A percentile compares a stretch with the other conserved stretches of the same genome.
Evolutionary conservation across 2,888 invertebrate genomes (phyloP).

Genomic region (Thymelicus acteon): DNA sequence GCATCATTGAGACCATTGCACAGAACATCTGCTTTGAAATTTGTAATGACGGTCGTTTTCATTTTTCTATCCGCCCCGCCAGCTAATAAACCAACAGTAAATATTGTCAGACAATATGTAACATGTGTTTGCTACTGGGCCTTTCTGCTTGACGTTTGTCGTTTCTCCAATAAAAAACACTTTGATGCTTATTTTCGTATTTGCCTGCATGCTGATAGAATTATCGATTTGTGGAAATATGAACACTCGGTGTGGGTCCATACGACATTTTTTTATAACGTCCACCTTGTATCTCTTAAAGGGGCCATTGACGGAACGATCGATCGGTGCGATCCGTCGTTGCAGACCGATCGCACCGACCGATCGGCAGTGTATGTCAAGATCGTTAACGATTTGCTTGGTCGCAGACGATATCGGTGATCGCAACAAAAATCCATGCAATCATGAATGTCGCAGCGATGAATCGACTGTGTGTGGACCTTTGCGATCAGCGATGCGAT

Average conservation of each 20-base stretch:
- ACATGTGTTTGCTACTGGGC: conserved; percentile 79
- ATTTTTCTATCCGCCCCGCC: conserved; percentile 66
- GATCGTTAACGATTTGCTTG: too few species aligned
- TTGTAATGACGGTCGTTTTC: conserved; percentile 65
- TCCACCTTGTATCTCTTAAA: conserved; percentile 68
- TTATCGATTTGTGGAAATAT: conserved; percentile 81
- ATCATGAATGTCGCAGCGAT: too few species aligned
- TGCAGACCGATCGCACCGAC: too few species aligned
- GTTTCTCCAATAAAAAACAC: conserved; percentile 79
- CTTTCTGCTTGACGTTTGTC: conserved; percentile 77
- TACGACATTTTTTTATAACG: conserved; percentile 65
- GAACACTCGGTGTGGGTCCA: conserved; percentile 70
- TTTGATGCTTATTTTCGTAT: conserved; percentile 84
- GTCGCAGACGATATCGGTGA: too few species aligned
- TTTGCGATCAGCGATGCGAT: too few species aligned
- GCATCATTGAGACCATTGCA: conserved; percentile 52
- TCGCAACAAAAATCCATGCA: too few species aligned
- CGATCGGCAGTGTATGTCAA: too few species aligned
- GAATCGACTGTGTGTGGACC: too few species aligned
- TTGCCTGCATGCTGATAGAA: conserved; percentile 76
- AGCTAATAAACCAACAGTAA: conserved; percentile 78
- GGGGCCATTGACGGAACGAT: too few species aligned
- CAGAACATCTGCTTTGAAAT: conserved; percentile 66
- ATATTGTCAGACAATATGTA: conserved; percentile 82
- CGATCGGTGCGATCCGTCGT: too few species aligned